These are phyloP conservation scores for Entomyzon cyanotis DNA, from an alignment of 2,113 vertebrate species.

Conservation along the genomic window DNA sequence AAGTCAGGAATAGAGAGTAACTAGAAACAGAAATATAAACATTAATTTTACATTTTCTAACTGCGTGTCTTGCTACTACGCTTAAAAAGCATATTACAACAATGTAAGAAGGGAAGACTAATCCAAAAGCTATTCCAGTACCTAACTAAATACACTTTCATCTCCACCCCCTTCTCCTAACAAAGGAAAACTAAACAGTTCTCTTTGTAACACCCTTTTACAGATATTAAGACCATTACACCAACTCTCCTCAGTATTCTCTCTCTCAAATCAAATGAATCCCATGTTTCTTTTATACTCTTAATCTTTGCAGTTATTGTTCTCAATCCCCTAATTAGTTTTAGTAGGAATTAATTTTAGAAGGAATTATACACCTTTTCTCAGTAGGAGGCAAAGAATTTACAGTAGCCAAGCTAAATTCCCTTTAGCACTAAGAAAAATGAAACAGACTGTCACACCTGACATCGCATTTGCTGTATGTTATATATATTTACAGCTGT, in stretches of 20 bases:
- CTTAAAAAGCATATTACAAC: neutral
- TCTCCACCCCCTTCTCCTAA: neutral
- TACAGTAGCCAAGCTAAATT: neutral
- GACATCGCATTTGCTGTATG: neutral
- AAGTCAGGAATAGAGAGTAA: slow-evolving; percentile 83
- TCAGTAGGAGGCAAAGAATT: neutral
- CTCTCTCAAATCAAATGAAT: slow-evolving; percentile 4
- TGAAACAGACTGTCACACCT: neutral
- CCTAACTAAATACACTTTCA: neutral
- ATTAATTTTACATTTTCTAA: neutral
- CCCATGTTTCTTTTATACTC: neutral
- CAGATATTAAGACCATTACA: neutral
- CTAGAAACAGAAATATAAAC: slow-evolving; percentile 58
- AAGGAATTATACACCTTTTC: neutral
- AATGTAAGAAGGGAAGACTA: neutral
- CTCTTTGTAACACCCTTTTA: neutral
- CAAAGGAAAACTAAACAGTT: neutral
- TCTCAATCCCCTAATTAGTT: neutral
- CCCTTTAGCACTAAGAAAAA: neutral
- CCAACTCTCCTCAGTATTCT: neutral
- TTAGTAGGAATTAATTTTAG: neutral
- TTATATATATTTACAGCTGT: neutral
- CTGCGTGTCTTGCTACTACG: neutral
- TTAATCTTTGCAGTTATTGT: neutral
- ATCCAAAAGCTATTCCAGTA: neutral